Evolutionary conservation across 1,140 invertebrate species (phyloP).

Genomic region (Drosophila sproati): DNA sequence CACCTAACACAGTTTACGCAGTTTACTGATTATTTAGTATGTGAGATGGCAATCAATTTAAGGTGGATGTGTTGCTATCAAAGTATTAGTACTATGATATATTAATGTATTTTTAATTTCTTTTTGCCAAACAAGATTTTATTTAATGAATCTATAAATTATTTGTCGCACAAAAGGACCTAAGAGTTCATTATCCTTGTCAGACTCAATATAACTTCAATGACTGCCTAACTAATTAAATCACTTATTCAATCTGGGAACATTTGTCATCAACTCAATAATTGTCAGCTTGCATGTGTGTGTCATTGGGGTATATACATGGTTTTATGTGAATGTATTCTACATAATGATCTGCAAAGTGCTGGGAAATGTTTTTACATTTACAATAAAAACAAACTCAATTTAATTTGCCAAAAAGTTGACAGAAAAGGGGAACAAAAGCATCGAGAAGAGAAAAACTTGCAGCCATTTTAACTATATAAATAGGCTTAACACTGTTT

Average conservation of each 20-base stretch:
- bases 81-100: too few species aligned
- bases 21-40: not conserved
- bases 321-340: conserved; percentile 24
- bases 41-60: not conserved
- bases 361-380: conserved; percentile 70
- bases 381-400: conserved; percentile 75
- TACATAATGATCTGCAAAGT: conserved; percentile 64
- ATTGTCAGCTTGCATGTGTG: conserved; percentile 59
- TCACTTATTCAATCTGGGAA: conserved; percentile 7
- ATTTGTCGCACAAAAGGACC: not conserved
- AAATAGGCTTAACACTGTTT: conserved; percentile 72
- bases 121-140: not conserved
- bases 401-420: conserved; percentile 77
- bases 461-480: conserved; percentile 71
- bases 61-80: not conserved
- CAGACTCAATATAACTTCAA: not conserved
- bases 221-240: not conserved
- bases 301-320: conserved; percentile 26
- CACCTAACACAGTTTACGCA: not conserved
- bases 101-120: not conserved
- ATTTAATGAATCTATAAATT: not conserved
- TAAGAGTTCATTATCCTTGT: not conserved
- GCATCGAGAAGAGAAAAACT: conserved; percentile 17
- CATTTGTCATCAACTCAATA: conserved; percentile 79
- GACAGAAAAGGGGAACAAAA: conserved; percentile 46